Evolutionary conservation across 2,113 vertebrate genomes (phyloP), one percentile per base, ranked within the genome.

Genomic region (Pollachius pollachius): DNA sequence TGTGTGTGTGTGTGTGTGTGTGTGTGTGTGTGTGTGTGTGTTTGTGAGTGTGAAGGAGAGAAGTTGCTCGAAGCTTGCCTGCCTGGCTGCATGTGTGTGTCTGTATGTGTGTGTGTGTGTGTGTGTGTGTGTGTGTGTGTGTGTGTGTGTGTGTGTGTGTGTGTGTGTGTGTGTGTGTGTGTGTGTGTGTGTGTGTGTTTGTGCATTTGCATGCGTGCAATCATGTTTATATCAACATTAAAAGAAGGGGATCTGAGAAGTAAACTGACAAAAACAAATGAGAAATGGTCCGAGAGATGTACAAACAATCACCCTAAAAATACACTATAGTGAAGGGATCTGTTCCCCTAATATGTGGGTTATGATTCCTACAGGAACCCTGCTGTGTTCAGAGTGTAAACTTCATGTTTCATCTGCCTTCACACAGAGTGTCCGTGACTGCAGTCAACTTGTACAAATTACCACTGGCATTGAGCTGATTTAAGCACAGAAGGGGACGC

Each of bases 361-460:
- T 65, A 60, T 12, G 58, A 59, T 41, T 74, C 66, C 76, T 78
- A 71, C 15, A 79, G 15, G 70, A 52, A 69, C 72, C 69, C 65
- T 19, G 56, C 77, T 77, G 75, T 71, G 72, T 82, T 77, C 72
- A 67, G 72, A 75, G 67, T 27, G 72, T 67, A 64, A 65, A 78
- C 65, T 75, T 75, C 75, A 73, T 76, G 79, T 83, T 78, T 78
- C 72, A 84, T 85, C 74, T 74, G 21, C 68, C 25, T 69, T 65
- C 75, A 77, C 83, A 84, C 64, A 73, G 73, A 76, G 64, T 21
- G n/a, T 48, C 5, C 57, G 15, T 67, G 30, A 52, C 78, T 61
- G 64, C 61, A 68, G 77, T 77, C 72, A 72, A 79, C 84, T 88
- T 74, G 71, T 37, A 63, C 61, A 72, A 79, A 86, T 77, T 63